phyloP scores from a whole-genome alignment of 2,797 vertebrate genomes.

The Poeciliopsis presidionis region DNA sequence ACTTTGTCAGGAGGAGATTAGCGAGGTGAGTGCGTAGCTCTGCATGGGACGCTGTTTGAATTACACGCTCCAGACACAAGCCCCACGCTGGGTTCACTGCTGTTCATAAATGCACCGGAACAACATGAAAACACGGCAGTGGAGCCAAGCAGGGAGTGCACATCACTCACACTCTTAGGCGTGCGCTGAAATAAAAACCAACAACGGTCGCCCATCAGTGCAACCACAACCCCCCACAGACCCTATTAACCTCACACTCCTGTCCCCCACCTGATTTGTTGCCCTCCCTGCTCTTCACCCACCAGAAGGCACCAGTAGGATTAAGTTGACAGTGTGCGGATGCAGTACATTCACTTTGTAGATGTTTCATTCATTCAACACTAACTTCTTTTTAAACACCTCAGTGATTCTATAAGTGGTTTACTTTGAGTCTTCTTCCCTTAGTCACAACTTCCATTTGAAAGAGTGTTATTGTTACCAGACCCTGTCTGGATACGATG shows the following conservation, averaged over 20 bases:
- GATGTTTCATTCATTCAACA: conserved; percentile 20
- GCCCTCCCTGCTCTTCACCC: conserved; percentile 7
- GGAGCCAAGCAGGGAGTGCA: conserved; percentile 23
- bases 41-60: conserved; percentile 75
- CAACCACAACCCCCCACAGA: conserved; percentile 41
- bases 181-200: conserved; percentile 8
- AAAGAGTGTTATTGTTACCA: background rate
- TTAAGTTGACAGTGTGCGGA: conserved; percentile 35
- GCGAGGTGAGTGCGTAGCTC: conserved; percentile 77
- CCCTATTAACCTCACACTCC: conserved; percentile 21
- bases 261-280: conserved; percentile 26
- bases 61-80: conserved; percentile 72
- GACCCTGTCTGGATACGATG: background rate
- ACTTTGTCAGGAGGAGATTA: conserved; percentile 86
- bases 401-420: background rate
- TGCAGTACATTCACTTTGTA: conserved; percentile 44
- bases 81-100: conserved; percentile 69
- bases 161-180: conserved; percentile 13
- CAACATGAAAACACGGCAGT: conserved; percentile 25
- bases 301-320: conserved; percentile 48
- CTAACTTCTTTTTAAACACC: background rate
- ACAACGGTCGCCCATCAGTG: conserved; percentile 15
- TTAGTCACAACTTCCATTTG: background rate
- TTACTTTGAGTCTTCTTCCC: background rate
- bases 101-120: conserved; percentile 37